Evolutionary conservation across 2,888 invertebrate genomes (phyloP).

Genomic region (Phoenoteleia sp.): DNA sequence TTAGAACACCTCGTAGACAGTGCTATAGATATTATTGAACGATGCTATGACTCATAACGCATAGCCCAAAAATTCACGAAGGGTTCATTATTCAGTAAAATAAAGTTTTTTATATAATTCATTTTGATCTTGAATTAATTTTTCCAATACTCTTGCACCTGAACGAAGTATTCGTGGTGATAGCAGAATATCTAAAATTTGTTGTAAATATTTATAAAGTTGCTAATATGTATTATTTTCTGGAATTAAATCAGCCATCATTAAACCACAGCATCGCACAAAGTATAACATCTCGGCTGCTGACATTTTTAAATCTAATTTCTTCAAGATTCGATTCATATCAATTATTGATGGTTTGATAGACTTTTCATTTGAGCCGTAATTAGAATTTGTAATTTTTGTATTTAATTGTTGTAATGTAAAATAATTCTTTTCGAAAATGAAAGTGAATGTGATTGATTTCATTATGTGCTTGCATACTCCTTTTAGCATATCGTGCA

Average conservation of each 20-base stretch:
- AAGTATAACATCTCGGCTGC: no score
- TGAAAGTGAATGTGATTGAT: not conserved
- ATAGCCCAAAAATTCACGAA: constrained; percentile 21
- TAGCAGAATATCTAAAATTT: constrained; percentile 19
- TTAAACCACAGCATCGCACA: no score
- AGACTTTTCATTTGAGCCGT: not conserved
- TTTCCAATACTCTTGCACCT: not conserved
- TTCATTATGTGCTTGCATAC: no score
- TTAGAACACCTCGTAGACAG: not conserved
- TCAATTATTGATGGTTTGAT: constrained; percentile 11
- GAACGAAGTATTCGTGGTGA: not conserved
- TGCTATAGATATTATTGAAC: not conserved
- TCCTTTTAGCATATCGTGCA: no score
- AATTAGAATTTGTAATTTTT: constrained; percentile 19
- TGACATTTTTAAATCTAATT: constrained; percentile 11
- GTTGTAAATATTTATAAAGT: constrained; percentile 16
- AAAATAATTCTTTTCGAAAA: constrained; percentile 28
- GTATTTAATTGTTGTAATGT: constrained; percentile 19
- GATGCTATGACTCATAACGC: constrained; percentile 23
- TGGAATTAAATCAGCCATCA: no score
- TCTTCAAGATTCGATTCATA: not conserved
- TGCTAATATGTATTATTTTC: constrained; percentile 11
- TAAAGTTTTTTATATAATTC: not conserved
- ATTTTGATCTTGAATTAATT: not conserved
- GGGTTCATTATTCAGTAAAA: constrained; percentile 1